Percentiles rank a stretch among this genome's conserved stretches.
These are phyloP conservation scores for Rhinolophus ferrumequinum DNA, from an alignment of 2,113 vertebrate genomes.

Conservation along the genomic window DNA sequence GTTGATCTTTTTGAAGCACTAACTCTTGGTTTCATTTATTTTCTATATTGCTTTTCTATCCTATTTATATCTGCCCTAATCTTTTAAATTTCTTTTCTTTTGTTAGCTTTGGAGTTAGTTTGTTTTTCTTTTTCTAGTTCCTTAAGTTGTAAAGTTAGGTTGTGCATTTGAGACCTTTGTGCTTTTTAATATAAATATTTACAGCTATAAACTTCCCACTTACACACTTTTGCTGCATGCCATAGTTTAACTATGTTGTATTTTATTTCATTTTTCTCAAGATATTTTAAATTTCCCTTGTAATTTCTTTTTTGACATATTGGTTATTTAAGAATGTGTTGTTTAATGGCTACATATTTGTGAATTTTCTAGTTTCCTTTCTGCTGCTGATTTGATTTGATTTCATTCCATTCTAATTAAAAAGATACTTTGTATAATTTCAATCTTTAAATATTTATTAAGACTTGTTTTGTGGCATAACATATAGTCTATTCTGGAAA, in stretches of 20 bases:
- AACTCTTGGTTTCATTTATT: background rate
- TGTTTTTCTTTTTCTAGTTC: background rate
- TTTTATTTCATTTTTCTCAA: constrained; percentile 36
- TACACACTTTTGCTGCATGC: background rate
- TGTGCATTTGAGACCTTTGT: background rate
- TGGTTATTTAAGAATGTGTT: background rate
- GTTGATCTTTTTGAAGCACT: background rate
- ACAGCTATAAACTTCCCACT: background rate
- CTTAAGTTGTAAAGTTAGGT: background rate
- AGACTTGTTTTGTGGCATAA: background rate
- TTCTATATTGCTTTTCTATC: background rate
- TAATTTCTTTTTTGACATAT: background rate
- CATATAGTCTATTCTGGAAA: background rate
- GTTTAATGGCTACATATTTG: background rate
- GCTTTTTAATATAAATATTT: background rate
- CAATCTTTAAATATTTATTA: background rate
- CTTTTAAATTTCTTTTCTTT: background rate
- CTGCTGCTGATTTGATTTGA: background rate
- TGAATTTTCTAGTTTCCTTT: background rate
- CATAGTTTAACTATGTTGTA: background rate
- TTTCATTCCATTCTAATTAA: background rate
- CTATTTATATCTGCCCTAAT: background rate
- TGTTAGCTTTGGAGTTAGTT: background rate
- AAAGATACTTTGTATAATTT: background rate
- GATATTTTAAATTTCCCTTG: background rate